Evolutionary conservation across 2,888 invertebrate species (phyloP), one percentile per base, ranked within the genome.

Genomic region (Nezara viridula): DNA sequence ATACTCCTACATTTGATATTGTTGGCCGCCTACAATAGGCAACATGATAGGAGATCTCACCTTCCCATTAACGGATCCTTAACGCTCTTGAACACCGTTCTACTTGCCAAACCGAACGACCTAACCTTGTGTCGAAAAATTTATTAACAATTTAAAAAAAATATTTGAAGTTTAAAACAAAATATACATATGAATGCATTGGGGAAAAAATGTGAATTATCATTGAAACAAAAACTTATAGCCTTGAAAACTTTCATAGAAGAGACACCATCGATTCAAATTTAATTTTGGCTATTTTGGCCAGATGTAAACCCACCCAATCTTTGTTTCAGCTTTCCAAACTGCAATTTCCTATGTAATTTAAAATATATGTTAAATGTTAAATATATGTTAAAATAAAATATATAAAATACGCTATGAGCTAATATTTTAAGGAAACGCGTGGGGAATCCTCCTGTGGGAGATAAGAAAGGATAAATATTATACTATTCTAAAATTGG

Each of bases 1-100:
- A 37, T 5, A 14, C 6, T 37, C 32, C 7, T 21, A 73, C 60
- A 60, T 27, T 27, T 60, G 60, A 37, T 73, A 73, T 73, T 19
- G 32, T 37, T 73, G 66, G 66, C 66, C 66, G 37, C 32, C 37
- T 32, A 32, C 66, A 37, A 81, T 44, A 81, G 81, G 81, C 44
- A 81, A 81, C 81, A 10, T 12, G 81, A 81, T 81, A 81, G 81
- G 12, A 81, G 24, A 81, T 44, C 44, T 81, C 81, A 81, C 12
- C 81, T 81, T 44, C 24, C 81, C 40, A 47, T 81, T 44, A 40
- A 81, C 81, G 81, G 81, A 37, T 73, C 9, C 66, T 73, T 73
- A 37, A 73, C 66, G 66, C 66, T 37, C 37, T 21, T 73, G 21
- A 73, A 9, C 66, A 44, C 81, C 44, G 44, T n/a, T 47, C 81